Conservation (phyloP, 2,888 invertebrate genomes). For the Drosophila acutilabella region DNA sequence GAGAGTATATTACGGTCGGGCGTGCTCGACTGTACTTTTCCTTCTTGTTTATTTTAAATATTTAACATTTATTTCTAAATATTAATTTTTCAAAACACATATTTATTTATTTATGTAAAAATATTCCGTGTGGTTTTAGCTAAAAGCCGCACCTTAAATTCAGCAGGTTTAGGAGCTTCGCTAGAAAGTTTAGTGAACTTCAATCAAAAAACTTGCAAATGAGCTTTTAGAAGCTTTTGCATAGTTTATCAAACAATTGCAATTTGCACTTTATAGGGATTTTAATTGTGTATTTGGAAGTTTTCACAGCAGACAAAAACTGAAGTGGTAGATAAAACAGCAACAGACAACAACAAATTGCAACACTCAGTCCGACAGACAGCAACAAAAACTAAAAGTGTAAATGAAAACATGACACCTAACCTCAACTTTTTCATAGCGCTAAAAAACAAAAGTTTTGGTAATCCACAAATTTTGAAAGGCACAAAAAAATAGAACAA, state of each 20-base stretch:
- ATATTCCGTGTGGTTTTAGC: too few species aligned
- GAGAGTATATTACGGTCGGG: too few species aligned
- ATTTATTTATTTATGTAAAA: too few species aligned
- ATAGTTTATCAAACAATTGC: not conserved
- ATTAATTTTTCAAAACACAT: too few species aligned
- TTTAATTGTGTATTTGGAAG: slow-evolving; percentile 27
- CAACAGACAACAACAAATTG: slow-evolving; percentile 16
- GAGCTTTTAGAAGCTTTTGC: not conserved
- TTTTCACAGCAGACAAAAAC: not conserved
- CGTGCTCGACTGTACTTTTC: too few species aligned
- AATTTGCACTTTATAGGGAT: not conserved
- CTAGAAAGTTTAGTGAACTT: not conserved
- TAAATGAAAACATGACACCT: slow-evolving; percentile 80
- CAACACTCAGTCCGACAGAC: not conserved
- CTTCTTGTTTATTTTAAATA: too few species aligned
- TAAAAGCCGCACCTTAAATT: too few species aligned
- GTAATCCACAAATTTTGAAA: slow-evolving; percentile 41
- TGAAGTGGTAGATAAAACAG: slow-evolving; percentile 12
- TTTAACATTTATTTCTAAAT: too few species aligned
- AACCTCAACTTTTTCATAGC: slow-evolving; percentile 65
- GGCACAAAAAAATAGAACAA: slow-evolving; percentile 8
- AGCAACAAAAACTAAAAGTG: slow-evolving; percentile 49
- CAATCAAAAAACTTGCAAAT: not conserved
- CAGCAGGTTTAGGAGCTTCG: too few species aligned
- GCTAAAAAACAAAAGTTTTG: slow-evolving; percentile 64